phyloP scores from a whole-genome alignment of 2,113 vertebrate genomes.

The Macrotis lagotis region DNA sequence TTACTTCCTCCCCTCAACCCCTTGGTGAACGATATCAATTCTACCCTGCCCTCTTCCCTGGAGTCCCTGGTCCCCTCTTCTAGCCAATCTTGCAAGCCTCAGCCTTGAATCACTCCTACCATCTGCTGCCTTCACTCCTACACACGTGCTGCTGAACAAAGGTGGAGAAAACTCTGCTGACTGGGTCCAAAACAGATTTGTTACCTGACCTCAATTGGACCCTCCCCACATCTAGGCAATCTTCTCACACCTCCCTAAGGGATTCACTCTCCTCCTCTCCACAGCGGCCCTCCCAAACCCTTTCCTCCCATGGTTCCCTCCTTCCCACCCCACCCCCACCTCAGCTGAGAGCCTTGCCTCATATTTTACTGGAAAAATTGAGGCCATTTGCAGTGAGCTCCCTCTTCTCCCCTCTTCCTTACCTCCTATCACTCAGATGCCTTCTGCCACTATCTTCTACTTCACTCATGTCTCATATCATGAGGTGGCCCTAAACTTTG shows the following conservation, averaged over 20 bases:
- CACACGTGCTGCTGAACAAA: not conserved
- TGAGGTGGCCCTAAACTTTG: not conserved
- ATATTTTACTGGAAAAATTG: not conserved
- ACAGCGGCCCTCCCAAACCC: not conserved
- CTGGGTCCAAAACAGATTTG: not conserved
- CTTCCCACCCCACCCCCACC: too few relatives aligned
- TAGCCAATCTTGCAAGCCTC: not conserved
- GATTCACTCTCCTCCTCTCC: not conserved
- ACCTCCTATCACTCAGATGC: not conserved
- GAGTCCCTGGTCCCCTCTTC: not conserved
- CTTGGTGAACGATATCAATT: not conserved
- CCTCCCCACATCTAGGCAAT: not conserved
- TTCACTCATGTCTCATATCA: not conserved
- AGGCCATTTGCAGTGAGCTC: not conserved
- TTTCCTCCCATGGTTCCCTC: not conserved
- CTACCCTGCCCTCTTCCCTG: not conserved
- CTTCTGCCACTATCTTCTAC: not conserved
- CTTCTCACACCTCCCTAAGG: not conserved
- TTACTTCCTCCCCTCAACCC: not conserved
- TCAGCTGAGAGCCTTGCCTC: not conserved
- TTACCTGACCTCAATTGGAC: not conserved
- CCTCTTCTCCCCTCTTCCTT: not conserved
- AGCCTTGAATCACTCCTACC: not conserved
- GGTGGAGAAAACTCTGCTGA: not conserved
- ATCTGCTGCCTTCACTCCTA: not conserved